Base-by-base conservation (phyloP, 2,113 vertebrate genomes). In the Bombycilla garrulus region DNA sequence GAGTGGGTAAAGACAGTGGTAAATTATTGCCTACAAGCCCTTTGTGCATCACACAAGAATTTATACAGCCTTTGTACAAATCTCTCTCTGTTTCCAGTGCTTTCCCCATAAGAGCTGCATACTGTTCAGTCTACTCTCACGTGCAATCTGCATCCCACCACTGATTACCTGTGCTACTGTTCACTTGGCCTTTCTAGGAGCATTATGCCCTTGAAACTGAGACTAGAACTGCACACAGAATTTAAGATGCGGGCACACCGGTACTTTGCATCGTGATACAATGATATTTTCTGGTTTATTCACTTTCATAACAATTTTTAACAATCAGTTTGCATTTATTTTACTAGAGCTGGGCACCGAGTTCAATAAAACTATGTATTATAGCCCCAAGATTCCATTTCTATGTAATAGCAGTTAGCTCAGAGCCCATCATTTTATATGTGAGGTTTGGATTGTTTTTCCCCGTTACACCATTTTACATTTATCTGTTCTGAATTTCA, bases 361-460 rank as follows among this genome's bases (percentile, higher is more conserved):
- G 62, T 58, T 86, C 82, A 90, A 81, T 83, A 83, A 90, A 88
- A 50, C 45, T 77, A 26, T 15, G 8, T 56, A 81, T 88, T 90
- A 88, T 20, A 88, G 83, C 29, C 15, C 33, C 33, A 65, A 70
- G 64, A 90, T 38, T 72, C 90, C 50, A 92, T 96, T 94, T 88
- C 79, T 73, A 35, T 77, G 47, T 88, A 88, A 93, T 6, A 88
- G 36, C 65, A 54, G 74, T 73, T 86, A 83, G 19, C 26, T 73
- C 35, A 88, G 54, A 73, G 44, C 12, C 82, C 38, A 56, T 78
- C 15, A 88, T 92, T 90, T 92, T 73, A 35, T 47, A 42, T 25
- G 13, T 70, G 45, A 94, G 80, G 21, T 74, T 88, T 93, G 60
- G 42, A 93, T 94, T 86, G 33, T 24, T 97, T 88, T 93, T 86